These are phyloP conservation scores for Arothron firmamentum DNA, from an alignment of 2,113 vertebrate genomes.

Conservation along the genomic window DNA sequence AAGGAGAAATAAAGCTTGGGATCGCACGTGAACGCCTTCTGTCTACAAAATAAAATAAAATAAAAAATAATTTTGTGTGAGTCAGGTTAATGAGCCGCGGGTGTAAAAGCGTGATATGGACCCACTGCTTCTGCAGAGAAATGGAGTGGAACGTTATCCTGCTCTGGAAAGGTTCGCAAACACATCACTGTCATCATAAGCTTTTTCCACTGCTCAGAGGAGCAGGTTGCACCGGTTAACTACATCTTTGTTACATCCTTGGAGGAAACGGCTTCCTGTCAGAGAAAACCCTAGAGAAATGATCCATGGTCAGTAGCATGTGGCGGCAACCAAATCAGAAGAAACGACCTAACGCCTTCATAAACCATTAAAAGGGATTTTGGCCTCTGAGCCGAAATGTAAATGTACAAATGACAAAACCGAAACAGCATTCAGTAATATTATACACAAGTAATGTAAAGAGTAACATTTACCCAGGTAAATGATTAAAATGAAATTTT, in stretches of 20 bases:
- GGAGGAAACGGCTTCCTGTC: too few relatives aligned
- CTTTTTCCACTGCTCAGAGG: too few relatives aligned
- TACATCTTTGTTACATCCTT: too few relatives aligned
- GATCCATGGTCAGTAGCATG: too few relatives aligned
- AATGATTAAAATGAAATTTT: too few relatives aligned
- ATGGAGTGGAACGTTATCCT: constrained; percentile 38
- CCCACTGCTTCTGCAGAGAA: constrained; percentile 20
- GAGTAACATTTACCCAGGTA: neutral
- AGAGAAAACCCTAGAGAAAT: too few relatives aligned
- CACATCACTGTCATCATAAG: constrained; percentile 36
- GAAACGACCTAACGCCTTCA: too few relatives aligned
- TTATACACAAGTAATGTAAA: neutral
- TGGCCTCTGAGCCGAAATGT: constrained; percentile 12
- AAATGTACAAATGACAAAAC: neutral
- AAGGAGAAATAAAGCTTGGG: too few relatives aligned
- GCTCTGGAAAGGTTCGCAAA: neutral
- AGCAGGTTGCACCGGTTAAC: constrained; percentile 38
- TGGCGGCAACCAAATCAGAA: too few relatives aligned
- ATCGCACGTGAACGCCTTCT: too few relatives aligned
- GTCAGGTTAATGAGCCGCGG: constrained; percentile 14
- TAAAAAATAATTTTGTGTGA: too few relatives aligned
- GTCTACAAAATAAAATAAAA: too few relatives aligned
- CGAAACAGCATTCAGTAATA: neutral
- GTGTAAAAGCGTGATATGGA: constrained; percentile 20
- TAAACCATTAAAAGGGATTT: constrained; percentile 17